Conservation (phyloP, 2,797 vertebrate genomes). For the Anolis apletophallus region DNA sequence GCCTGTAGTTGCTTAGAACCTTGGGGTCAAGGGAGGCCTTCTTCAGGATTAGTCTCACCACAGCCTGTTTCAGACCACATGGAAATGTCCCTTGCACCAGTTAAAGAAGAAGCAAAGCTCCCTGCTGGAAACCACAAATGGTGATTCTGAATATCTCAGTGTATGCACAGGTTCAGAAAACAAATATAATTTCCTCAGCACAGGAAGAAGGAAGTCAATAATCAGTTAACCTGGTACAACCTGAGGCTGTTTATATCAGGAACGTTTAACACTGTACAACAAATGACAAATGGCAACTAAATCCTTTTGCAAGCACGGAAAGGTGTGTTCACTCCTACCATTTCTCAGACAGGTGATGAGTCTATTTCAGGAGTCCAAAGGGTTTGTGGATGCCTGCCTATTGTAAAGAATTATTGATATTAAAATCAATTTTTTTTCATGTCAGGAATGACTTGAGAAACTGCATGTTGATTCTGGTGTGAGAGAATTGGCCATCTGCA, state of each 20-base stretch:
- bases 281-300: slow-evolving; percentile 5
- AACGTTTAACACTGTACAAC: not conserved
- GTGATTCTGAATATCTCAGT: not conserved
- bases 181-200: not conserved
- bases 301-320: not conserved
- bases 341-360: not conserved
- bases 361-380: not conserved
- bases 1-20: too few relatives aligned
- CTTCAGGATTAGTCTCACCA: too few relatives aligned
- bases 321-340: not conserved
- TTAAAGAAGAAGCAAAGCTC: not conserved
- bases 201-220: not conserved
- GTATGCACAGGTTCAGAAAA: not conserved
- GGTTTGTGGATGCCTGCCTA: not conserved
- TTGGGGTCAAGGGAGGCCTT: too few relatives aligned
- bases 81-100: too few relatives aligned
- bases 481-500: too few relatives aligned
- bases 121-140: not conserved
- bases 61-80: too few relatives aligned
- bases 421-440: not conserved
- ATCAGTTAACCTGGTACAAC: not conserved
- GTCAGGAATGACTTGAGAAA: too few relatives aligned
- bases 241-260: not conserved
- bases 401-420: not conserved
- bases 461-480: too few relatives aligned